These are phyloP conservation scores for Mamestra brassicae DNA, from an alignment of 2,888 invertebrate species.

Conservation along the genomic window DNA sequence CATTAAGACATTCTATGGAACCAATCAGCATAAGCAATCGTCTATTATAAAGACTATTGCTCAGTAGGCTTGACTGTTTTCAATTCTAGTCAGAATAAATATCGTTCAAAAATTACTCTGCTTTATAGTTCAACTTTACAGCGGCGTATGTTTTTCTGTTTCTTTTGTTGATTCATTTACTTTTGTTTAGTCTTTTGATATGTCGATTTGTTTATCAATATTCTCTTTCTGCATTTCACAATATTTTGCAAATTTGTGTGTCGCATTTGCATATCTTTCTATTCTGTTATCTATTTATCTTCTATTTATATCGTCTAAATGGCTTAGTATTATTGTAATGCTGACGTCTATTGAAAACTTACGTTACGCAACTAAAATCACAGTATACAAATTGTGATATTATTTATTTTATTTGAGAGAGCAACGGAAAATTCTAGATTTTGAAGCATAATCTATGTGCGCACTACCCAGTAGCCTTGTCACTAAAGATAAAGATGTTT, in stretches of 20 bases:
- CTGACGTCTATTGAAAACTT: neutral
- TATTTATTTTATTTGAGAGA: constrained; percentile 6
- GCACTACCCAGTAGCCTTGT: constrained; percentile 48
- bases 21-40: no score
- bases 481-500: constrained; percentile 58
- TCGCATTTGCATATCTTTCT: constrained; percentile 24
- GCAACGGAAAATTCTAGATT: constrained; percentile 48
- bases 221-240: constrained; percentile 22
- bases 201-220: constrained; percentile 27
- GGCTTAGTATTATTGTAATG: neutral
- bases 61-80: neutral
- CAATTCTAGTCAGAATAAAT: neutral
- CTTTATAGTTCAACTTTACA: constrained; percentile 11
- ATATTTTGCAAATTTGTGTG: constrained; percentile 24
- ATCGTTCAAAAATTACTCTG: neutral
- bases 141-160: constrained; percentile 4
- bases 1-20: no score
- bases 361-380: neutral
- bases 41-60: neutral
- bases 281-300: constrained; percentile 8
- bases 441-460: constrained; percentile 41
- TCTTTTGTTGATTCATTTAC: constrained; percentile 22
- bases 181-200: constrained; percentile 10
- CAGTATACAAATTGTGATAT: neutral
- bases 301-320: constrained; percentile 3